Evolutionary conservation across 1,140 invertebrate genomes (phyloP).

Genomic region (Drosophila sp.): DNA sequence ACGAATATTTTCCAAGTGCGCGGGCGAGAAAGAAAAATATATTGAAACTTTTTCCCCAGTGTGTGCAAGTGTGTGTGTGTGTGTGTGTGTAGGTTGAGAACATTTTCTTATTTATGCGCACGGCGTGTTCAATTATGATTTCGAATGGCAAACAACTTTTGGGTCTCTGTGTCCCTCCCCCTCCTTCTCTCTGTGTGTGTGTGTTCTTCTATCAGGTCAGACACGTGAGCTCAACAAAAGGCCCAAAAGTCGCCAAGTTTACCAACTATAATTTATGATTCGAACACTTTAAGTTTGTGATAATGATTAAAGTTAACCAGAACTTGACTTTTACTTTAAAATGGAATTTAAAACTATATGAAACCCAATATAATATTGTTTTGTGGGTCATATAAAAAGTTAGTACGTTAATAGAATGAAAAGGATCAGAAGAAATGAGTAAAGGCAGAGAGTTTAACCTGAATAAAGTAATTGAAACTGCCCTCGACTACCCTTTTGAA

Average conservation of each 20-base stretch:
- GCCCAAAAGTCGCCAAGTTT: neutral
- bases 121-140: slow-evolving; percentile 50
- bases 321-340: neutral
- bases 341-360: neutral
- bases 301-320: neutral
- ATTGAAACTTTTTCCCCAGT: neutral
- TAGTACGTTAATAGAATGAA: too few relatives aligned
- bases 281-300: neutral
- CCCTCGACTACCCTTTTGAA: too few relatives aligned
- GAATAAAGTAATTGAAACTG: too few relatives aligned
- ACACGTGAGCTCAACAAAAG: slow-evolving; percentile 25
- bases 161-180: neutral
- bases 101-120: slow-evolving; percentile 68
- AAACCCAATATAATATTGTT: neutral
- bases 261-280: neutral
- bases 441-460: too few relatives aligned
- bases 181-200: slow-evolving; percentile 5
- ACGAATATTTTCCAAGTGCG: neutral
- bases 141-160: slow-evolving; percentile 56
- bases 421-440: too few relatives aligned
- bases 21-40: slow-evolving; percentile 13
- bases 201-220: slow-evolving; percentile 28
- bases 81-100: slow-evolving; percentile 1
- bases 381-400: too few relatives aligned
- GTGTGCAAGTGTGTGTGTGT: too few relatives aligned